These are phyloP conservation scores for Chrysodeixis includens DNA, from an alignment of 2,888 invertebrate genomes.

Conservation along the genomic window DNA sequence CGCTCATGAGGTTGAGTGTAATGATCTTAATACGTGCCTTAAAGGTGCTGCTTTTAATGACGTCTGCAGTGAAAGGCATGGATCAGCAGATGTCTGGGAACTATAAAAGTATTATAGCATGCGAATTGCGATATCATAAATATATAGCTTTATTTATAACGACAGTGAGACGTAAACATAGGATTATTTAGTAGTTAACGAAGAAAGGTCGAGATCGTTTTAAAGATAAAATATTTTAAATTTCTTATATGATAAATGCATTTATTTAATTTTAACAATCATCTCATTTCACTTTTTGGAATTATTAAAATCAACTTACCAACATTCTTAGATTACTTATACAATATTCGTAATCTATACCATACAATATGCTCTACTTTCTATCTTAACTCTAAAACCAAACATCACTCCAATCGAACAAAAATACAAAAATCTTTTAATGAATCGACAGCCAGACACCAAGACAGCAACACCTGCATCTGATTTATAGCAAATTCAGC, in stretches of 20 bases:
- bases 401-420: conserved; percentile 17
- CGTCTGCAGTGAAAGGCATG: not conserved
- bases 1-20: conserved; percentile 23
- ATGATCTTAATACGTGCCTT: conserved; percentile 38
- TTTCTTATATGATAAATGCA: not conserved
- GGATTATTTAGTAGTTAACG: not conserved
- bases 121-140: not conserved
- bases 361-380: not conserved
- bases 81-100: not conserved
- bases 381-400: not conserved
- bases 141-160: not conserved
- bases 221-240: not conserved
- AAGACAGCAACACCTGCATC: conserved; percentile 47
- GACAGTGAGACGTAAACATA: not conserved
- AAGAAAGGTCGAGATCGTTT: not conserved
- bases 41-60: conserved; percentile 9
- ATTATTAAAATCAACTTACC: too few species aligned
- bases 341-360: too few species aligned
- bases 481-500: conserved; percentile 54
- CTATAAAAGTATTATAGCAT: not conserved
- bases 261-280: not conserved
- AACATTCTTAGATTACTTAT: too few species aligned
- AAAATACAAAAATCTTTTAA: conserved; percentile 39
- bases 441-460: conserved; percentile 26
- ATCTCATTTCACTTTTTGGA: too few species aligned